These are phyloP conservation scores for Aythya baeri DNA, from an alignment of 2,113 vertebrate genomes.

Conservation along the genomic window DNA sequence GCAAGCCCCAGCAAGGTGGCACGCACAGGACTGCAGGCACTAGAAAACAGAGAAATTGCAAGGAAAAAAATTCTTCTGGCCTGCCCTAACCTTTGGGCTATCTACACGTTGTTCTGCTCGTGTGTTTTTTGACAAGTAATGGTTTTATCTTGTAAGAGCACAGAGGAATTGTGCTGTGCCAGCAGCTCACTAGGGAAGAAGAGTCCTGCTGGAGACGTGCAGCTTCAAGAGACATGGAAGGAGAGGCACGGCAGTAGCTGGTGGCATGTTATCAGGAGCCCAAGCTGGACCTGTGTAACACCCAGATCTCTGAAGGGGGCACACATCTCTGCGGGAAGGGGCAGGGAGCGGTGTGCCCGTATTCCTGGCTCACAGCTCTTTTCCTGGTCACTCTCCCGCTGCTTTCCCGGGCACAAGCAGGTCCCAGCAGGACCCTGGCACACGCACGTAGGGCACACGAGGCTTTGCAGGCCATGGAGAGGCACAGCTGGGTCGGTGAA, in stretches of 20 bases:
- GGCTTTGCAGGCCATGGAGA: background rate
- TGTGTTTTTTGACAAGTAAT: background rate
- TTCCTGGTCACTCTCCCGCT: background rate
- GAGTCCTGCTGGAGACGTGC: background rate
- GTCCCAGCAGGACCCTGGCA: background rate
- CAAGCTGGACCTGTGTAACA: background rate
- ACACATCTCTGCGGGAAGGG: rapidly evolving
- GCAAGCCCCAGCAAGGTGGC: background rate
- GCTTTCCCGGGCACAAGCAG: background rate
- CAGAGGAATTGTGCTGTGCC: background rate
- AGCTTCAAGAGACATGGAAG: background rate
- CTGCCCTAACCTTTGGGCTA: background rate
- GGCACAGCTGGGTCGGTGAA: too few relatives aligned
- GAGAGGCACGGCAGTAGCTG: background rate
- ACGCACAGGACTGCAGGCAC: background rate
- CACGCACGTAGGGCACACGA: background rate
- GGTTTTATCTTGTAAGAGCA: background rate
- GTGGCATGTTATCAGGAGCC: background rate
- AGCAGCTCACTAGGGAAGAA: background rate
- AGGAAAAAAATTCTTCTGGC: background rate
- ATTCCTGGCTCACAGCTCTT: rapidly evolving
- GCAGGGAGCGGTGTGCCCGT: background rate
- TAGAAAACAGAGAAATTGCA: background rate
- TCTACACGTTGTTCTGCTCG: background rate
- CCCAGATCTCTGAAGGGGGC: background rate